Base-by-base conservation (phyloP, 2,797 vertebrate species). In the Microctenopoma steveboyesi region DNA sequence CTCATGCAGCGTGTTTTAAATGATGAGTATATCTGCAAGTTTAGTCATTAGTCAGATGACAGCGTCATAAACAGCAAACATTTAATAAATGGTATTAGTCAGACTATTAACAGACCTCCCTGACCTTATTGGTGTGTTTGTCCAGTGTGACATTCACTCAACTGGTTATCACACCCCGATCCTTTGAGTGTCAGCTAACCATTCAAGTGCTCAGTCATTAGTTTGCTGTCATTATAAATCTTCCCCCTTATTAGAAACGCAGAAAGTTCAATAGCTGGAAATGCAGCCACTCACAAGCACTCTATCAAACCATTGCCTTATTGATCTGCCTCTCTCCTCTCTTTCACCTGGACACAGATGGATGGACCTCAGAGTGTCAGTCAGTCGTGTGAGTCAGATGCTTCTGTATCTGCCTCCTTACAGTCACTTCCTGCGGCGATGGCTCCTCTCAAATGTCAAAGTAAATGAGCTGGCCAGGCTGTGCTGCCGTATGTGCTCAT, bases 371-470 rank as follows among this genome's bases (percentile, higher is more conserved):
- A 1, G 69, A 11, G 81, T 81, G 86, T 85, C 81, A 80, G 81
- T 78, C 80, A 40, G 61, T 54, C 56, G 64, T 47, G 72, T 78
- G 82, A 89, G 77, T 82, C 82, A 79, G 51, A 61, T 7, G 72
- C 72, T 35, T 72, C 72, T 8, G 64, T 62, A 53, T 83, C 81
- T 53, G 55, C 78, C 82, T 82, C 82, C 64, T 82, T 76, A 64
- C 79, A 71, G 73, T 64, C 45, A 1, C 83, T 73, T 78, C 89
- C 88, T 56, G 82, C 56, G 13, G 86, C 35, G 80, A 87, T 37
- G 69, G 51, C 84, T 70, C 74, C 15, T 33, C 83, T 87, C 72
- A 90, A 91, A 91, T 90, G 88, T 91, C 89, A 91, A 46, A 78
- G 75, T 78, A 85, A 90, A 91, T 87, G 89, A 91, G 88, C 76